A percentile compares a stretch with the other conserved stretches of the same genome.
Conservation (phyloP, 2,888 invertebrate species). For the Carabus problematicus region DNA sequence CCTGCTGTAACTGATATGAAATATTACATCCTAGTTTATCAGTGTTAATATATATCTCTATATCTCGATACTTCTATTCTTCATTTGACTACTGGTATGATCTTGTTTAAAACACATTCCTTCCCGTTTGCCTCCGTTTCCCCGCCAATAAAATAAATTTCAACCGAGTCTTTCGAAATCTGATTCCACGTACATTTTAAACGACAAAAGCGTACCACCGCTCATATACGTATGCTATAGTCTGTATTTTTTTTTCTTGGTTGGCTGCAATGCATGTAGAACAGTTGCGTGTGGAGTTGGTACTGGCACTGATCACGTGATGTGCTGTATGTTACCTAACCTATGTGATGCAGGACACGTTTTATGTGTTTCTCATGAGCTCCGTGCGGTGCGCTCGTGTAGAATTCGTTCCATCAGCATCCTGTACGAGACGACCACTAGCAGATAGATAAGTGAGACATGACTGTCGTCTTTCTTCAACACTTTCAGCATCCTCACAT, state of each 20-base stretch:
- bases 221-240: conserved; percentile 25
- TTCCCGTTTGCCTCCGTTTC: background rate
- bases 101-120: background rate
- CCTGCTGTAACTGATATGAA: too few relatives aligned
- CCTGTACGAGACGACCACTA: background rate
- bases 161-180: background rate
- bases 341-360: conserved; percentile 30
- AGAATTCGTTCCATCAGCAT: conserved; percentile 1
- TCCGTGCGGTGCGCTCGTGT: conserved; percentile 14
- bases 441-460: conserved; percentile 34
- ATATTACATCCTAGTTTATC: too few relatives aligned
- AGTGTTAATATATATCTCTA: too few relatives aligned
- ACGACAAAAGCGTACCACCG: conserved; percentile 35
- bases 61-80: too few relatives aligned
- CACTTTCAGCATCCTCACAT: too few relatives aligned
- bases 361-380: conserved; percentile 37
- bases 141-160: conserved; percentile 17
- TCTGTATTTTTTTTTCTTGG: conserved; percentile 5
- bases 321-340: background rate
- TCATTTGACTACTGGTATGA: background rate
- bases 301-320: background rate
- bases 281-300: background rate
- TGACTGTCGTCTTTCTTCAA: conserved; percentile 3
- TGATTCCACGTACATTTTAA: conserved; percentile 35
- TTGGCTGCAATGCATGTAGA: conserved; percentile 27